These are phyloP conservation scores for Penelope pileata DNA, from an alignment of 2,113 vertebrate species.

Conservation along the genomic window DNA sequence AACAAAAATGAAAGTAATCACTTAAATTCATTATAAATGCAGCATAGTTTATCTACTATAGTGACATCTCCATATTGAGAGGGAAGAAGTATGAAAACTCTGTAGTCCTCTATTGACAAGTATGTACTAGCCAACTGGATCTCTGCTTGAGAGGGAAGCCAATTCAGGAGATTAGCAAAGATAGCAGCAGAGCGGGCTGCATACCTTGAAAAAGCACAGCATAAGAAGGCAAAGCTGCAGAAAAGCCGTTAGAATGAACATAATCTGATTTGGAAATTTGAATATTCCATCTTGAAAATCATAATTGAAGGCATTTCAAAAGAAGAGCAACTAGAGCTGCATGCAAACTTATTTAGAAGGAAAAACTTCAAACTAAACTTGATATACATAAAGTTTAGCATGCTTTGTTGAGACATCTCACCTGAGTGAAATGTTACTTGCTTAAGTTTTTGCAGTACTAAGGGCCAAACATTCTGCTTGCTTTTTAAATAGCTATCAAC, in stretches of 20 bases:
- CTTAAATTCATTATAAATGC: not conserved
- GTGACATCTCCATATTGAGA: not conserved
- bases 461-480: not conserved
- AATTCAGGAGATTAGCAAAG: not conserved
- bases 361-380: not conserved
- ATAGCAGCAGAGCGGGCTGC: not conserved
- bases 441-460: not conserved
- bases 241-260: not conserved
- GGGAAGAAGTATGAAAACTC: not conserved
- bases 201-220: not conserved
- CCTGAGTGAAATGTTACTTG: fast-evolving
- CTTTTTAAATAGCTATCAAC: not conserved
- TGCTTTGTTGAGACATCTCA: not conserved
- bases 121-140: fast-evolving
- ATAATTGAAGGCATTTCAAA: fast-evolving
- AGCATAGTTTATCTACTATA: not conserved
- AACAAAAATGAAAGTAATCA: not conserved
- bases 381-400: not conserved
- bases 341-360: not conserved
- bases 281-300: not conserved
- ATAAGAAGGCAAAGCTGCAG: not conserved
- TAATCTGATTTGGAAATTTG: not conserved
- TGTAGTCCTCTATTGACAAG: not conserved
- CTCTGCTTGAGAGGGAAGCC: not conserved
- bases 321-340: not conserved